phyloP scores from a whole-genome alignment of 2,888 invertebrate species.

The Pachycephus smyrnensis region DNA sequence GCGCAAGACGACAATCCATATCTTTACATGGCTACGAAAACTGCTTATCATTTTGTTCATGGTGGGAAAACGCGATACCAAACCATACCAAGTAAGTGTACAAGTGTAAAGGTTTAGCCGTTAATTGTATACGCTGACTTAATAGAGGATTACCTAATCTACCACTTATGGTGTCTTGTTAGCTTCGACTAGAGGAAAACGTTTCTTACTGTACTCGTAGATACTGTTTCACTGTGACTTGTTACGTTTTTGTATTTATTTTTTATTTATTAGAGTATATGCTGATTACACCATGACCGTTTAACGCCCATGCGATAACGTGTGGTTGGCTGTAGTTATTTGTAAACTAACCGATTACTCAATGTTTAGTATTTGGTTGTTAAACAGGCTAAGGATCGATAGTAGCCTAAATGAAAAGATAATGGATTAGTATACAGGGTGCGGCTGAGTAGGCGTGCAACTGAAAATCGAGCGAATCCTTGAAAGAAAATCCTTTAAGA shows the following conservation, averaged over 20 bases:
- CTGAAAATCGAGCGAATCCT: too few species aligned
- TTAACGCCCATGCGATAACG: neutral
- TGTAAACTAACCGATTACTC: neutral
- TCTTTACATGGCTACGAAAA: constrained; percentile 78
- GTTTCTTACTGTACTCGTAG: neutral
- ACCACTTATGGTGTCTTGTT: neutral
- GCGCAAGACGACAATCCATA: constrained; percentile 74
- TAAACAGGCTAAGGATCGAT: neutral
- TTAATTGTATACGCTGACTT: neutral
- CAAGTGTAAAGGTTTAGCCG: neutral
- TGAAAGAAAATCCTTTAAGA: neutral
- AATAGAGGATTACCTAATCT: neutral
- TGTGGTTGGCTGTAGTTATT: neutral
- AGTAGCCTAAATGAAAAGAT: neutral
- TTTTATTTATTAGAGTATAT: neutral
- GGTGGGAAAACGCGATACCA: constrained; percentile 73
- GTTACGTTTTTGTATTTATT: neutral
- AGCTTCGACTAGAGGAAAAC: neutral
- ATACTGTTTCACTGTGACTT: neutral
- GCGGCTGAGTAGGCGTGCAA: neutral
- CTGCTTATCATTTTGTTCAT: constrained; percentile 79
- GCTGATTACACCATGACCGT: neutral
- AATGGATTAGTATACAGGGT: neutral
- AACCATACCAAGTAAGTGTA: constrained; percentile 74
- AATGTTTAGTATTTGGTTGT: neutral